These are phyloP conservation scores for Cryptoblepharus egeriae DNA, from an alignment of 2,797 vertebrate species.

Conservation along the genomic window DNA sequence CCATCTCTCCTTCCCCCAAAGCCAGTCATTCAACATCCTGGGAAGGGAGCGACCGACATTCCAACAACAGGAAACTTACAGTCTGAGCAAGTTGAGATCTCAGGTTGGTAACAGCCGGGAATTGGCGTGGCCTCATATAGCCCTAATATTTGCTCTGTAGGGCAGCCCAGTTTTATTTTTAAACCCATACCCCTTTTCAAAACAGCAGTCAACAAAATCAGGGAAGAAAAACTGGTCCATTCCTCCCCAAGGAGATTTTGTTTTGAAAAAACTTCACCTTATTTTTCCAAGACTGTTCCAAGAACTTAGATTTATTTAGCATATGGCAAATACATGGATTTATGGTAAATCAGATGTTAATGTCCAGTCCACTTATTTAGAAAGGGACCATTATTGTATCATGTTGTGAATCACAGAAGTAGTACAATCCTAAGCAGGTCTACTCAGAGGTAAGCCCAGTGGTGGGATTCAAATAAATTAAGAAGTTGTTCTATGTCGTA, in stretches of 20 bases:
- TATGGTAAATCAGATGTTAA: too few species aligned
- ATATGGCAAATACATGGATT: too few species aligned
- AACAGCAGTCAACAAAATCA: neutral
- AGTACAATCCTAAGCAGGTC: too few species aligned
- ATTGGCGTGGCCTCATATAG: fast-evolving
- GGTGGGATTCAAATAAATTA: too few species aligned
- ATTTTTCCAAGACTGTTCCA: neutral
- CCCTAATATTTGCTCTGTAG: fast-evolving
- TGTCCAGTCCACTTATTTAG: too few species aligned
- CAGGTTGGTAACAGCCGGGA: fast-evolving
- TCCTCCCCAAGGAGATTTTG: fast-evolving
- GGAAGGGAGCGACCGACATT: slow-evolving; percentile 24
- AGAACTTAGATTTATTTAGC: too few species aligned
- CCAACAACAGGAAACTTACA: slow-evolving; percentile 26
- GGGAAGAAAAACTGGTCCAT: neutral
- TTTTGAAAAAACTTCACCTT: neutral
- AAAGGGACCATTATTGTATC: too few species aligned
- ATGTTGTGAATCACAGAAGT: too few species aligned
- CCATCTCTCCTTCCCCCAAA: neutral
- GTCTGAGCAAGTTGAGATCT: fast-evolving
- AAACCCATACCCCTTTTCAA: neutral
- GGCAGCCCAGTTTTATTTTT: fast-evolving
- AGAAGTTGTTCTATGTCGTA: too few species aligned
- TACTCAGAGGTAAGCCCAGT: too few species aligned
- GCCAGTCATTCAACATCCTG: fast-evolving